Percentiles rank a stretch among this genome's conserved stretches.
Conservation (phyloP, 2,797 vertebrate genomes). For the Protosalanx chinensis region DNA sequence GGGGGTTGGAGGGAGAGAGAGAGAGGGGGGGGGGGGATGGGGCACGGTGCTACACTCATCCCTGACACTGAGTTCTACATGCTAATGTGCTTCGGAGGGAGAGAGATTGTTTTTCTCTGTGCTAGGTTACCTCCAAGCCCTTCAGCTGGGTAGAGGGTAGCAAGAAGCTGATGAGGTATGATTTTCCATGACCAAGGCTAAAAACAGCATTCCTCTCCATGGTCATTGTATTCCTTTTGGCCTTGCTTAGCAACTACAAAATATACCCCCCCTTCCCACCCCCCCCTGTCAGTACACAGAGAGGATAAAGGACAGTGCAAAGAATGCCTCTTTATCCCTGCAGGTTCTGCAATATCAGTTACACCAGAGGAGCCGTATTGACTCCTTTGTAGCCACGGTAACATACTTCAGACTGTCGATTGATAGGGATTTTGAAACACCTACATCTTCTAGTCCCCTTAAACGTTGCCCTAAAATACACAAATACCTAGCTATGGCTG, state of each 20-base stretch:
- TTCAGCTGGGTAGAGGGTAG: not conserved
- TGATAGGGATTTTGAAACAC: too few relatives aligned
- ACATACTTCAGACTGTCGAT: too few relatives aligned
- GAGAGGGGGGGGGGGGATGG: not conserved
- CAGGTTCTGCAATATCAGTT: not conserved
- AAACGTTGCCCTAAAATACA: too few relatives aligned
- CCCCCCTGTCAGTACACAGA: conserved; percentile 4
- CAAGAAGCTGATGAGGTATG: not conserved
- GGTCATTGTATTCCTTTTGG: not conserved
- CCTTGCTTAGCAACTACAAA: conserved; percentile 19
- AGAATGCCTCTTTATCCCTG: not conserved
- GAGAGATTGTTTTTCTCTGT: conserved; percentile 26
- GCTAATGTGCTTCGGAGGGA: conserved; percentile 26
- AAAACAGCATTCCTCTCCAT: conserved; percentile 16
- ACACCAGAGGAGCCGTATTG: conserved; percentile 4
- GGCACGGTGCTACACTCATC: conserved; percentile 4
- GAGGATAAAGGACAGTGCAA: conserved; percentile 4
- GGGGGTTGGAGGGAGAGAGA: not conserved
- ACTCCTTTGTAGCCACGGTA: not conserved
- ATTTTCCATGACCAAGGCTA: conserved; percentile 5
- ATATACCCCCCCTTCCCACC: not conserved
- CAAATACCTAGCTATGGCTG: too few relatives aligned
- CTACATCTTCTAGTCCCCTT: too few relatives aligned
- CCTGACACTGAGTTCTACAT: conserved; percentile 6
- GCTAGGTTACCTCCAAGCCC: conserved; percentile 11